Conservation (phyloP, 1,140 invertebrate genomes). For the Galendromus occidentalis region DNA sequence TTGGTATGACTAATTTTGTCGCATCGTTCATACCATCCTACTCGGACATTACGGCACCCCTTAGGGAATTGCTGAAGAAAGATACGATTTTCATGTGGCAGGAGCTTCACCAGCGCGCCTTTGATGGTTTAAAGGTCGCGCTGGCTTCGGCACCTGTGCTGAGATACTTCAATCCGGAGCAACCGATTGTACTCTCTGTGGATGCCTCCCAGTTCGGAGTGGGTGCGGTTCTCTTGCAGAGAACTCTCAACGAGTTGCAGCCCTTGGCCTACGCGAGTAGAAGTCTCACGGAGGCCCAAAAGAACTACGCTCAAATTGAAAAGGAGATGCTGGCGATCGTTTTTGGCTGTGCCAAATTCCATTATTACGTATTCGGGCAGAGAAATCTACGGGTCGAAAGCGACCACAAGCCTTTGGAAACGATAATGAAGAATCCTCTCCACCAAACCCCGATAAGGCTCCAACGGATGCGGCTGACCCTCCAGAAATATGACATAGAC, state of each 20-base stretch:
- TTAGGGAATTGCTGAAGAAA: constrained; percentile 17
- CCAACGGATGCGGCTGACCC: background rate
- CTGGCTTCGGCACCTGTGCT: background rate
- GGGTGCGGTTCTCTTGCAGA: constrained; percentile 14
- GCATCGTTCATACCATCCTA: constrained; percentile 9
- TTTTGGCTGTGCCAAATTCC: constrained; percentile 17
- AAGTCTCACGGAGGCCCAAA: constrained; percentile 13
- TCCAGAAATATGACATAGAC: too few relatives aligned
- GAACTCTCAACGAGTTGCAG: too few relatives aligned
- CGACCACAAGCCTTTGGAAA: constrained; percentile 16
- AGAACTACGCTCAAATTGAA: constrained; percentile 16
- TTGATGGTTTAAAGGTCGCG: constrained; percentile 6
- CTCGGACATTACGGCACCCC: constrained; percentile 14
- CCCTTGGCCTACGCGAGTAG: constrained; percentile 14
- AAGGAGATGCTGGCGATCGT: constrained; percentile 16
- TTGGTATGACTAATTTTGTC: constrained; percentile 14
- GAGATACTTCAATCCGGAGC: constrained; percentile 22
- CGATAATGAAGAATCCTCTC: constrained; percentile 5
- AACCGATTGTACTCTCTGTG: constrained; percentile 22
- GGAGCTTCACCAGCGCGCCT: constrained; percentile 4
- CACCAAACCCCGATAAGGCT: constrained; percentile 13
- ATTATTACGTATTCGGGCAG: constrained; percentile 19
- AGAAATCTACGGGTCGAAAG: constrained; percentile 12
- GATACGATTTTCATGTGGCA: constrained; percentile 17
- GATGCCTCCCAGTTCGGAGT: constrained; percentile 22